Base-by-base conservation (phyloP, 2,797 vertebrate species). In the Erethizon dorsatum region DNA sequence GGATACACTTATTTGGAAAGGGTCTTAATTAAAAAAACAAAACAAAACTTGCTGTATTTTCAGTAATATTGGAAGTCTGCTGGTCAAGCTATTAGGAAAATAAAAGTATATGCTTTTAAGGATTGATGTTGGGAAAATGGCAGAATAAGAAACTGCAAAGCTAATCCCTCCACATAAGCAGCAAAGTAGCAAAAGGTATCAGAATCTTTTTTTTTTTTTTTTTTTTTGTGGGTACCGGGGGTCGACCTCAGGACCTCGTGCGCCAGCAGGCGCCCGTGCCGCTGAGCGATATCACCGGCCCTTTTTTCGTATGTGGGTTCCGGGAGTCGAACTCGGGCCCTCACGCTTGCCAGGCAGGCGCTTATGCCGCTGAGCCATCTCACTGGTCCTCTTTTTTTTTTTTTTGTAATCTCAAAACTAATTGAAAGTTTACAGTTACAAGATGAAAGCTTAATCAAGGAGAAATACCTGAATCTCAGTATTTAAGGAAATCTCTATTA, bases 51-150 rank as follows among this genome's bases (percentile, higher is more conserved):
- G 3, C 75, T 93, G 15, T 73, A 67, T 67, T 87, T 63, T 84
- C 71, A 65, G 54, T 83, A 94, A 67, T 65, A 95, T 26, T 57
- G 65, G 73, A 91, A 92, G 47, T 33, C 47, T 88, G 31, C 45
- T 91, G 47, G 28, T 69, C 86, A 91, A 82, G 61, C 31, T 69
- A 91, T 83, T 71, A 95, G 87, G 41, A 94, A 78, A 91, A 83
- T 78, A 79, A 92, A 94, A 79, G 47, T 50, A 75, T 57, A 83
- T 45, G 3, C 37, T 75, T 93, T 84, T 95, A 93, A 37, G 18
- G 22, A 91, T 20, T 78, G 18, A 83, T 71, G 5, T 75, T 61
- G 90, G 52, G 45, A 90, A 93, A 83, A 91, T 41, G 20, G 31
- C 67, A 22, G 5, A 78, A 14, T 41, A 69, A 85, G 54, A 63